A percentile compares a stretch with the other conserved stretches of the same genome.
Evolutionary conservation across 2,797 vertebrate species (phyloP).

Genomic region (Merluccius polli): DNA sequence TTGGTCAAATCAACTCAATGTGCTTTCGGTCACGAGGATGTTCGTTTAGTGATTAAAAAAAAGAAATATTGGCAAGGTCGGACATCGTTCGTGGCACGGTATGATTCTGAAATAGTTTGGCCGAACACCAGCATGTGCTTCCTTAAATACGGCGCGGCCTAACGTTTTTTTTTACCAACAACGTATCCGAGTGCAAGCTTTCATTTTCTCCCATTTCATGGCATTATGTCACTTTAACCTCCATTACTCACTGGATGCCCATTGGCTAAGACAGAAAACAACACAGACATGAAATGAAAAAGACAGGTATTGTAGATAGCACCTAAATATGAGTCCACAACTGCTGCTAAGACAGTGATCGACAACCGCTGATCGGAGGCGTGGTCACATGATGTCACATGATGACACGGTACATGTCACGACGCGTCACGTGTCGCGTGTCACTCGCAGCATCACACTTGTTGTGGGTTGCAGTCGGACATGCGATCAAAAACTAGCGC

Average conservation of each 20-base stretch:
- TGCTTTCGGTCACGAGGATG: background rate
- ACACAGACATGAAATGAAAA: constrained; percentile 20
- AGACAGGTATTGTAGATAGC: constrained; percentile 48
- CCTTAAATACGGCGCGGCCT: background rate
- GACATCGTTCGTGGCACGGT: background rate
- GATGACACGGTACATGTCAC: too few species aligned
- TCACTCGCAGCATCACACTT: too few species aligned
- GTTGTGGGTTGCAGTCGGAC: too few species aligned
- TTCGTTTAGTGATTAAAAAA: background rate
- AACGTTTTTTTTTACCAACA: background rate
- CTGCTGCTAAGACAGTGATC: constrained; percentile 44
- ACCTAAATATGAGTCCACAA: constrained; percentile 54
- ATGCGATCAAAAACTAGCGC: background rate
- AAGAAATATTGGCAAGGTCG: background rate
- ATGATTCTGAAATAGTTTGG: background rate
- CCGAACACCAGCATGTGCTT: background rate
- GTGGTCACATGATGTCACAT: constrained; percentile 44
- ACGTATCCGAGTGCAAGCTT: background rate
- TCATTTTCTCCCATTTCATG: too few species aligned
- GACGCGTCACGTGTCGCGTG: too few species aligned
- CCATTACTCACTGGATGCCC: background rate
- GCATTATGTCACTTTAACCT: background rate
- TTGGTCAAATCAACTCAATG: constrained; percentile 1
- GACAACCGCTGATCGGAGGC: constrained; percentile 42
- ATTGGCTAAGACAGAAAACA: constrained; percentile 28